Conservation (phyloP, 2,113 vertebrate species). For the Melozone crissalis region DNA sequence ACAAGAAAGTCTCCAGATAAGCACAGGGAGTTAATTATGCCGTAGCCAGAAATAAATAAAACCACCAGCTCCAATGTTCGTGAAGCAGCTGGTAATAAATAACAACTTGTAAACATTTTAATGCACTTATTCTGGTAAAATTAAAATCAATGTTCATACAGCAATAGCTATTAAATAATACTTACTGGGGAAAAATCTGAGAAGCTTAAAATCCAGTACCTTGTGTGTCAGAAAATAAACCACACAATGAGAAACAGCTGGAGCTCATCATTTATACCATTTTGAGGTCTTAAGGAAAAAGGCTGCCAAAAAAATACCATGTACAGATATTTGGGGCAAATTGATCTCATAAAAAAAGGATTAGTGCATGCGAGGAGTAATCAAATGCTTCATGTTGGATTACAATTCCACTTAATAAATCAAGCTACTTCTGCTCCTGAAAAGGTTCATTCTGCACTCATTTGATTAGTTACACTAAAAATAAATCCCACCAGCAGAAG, state of each 20-base stretch:
- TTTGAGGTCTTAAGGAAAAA: conserved; percentile 41
- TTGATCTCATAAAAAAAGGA: conserved; percentile 58
- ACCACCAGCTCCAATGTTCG: background rate
- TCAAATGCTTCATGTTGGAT: conserved; percentile 50
- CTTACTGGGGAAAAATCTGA: conserved; percentile 6
- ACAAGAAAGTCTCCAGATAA: conserved; percentile 50
- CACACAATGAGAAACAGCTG: conserved; percentile 31
- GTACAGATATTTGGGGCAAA: conserved; percentile 28
- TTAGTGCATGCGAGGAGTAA: conserved; percentile 4
- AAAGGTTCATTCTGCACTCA: conserved; percentile 12
- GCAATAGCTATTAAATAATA: conserved; percentile 48
- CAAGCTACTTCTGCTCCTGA: conserved; percentile 11
- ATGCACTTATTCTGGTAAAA: conserved; percentile 55
- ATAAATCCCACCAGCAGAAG: background rate
- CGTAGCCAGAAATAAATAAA: conserved; percentile 35
- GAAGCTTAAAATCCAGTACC: conserved; percentile 43
- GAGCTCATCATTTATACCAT: conserved; percentile 39
- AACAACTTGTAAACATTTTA: conserved; percentile 35
- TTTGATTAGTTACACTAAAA: conserved; percentile 29
- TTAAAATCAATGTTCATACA: conserved; percentile 50
- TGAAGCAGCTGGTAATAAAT: conserved; percentile 54
- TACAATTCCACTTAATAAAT: conserved; percentile 59
- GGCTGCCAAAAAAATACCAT: conserved; percentile 32
- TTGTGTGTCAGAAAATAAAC: conserved; percentile 1
- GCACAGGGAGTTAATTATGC: conserved; percentile 40